These are phyloP conservation scores for Nyctibius bracteatus DNA, from an alignment of 2,113 vertebrate species.

Conservation along the genomic window DNA sequence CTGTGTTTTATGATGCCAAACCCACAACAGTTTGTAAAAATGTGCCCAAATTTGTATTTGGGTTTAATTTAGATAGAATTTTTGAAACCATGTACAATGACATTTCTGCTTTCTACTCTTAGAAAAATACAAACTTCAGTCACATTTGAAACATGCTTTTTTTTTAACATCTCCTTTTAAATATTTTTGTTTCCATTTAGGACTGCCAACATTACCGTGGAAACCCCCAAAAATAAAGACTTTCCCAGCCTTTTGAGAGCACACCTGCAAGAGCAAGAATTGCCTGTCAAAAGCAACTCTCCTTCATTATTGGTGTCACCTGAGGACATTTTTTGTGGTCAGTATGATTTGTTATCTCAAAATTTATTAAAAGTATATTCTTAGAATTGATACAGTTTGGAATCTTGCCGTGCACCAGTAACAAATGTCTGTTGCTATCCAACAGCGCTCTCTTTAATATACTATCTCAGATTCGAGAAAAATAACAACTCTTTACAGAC, in stretches of 20 bases:
- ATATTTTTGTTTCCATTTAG: conserved; percentile 60
- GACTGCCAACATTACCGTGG: conserved; percentile 55
- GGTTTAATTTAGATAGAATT: neutral
- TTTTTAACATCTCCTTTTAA: conserved; percentile 39
- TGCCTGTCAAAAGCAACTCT: neutral
- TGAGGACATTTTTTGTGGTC: conserved; percentile 8
- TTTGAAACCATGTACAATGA: neutral
- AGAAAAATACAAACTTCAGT: conserved; percentile 14
- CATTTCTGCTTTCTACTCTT: neutral
- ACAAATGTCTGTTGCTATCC: neutral
- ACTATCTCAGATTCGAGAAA: neutral
- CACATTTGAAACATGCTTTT: neutral
- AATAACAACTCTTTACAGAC: neutral
- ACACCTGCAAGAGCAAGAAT: conserved; percentile 54
- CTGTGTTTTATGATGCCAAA: neutral
- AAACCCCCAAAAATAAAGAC: conserved; percentile 52
- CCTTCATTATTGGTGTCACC: neutral
- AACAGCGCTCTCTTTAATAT: neutral
- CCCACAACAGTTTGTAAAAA: neutral
- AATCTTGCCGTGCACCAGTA: neutral
- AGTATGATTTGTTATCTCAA: neutral
- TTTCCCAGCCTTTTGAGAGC: conserved; percentile 38
- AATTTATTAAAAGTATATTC: neutral
- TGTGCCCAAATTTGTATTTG: neutral
- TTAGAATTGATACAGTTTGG: neutral